Evolutionary conservation across 2,113 vertebrate genomes (phyloP).

Genomic region (Amazona guildingii): DNA sequence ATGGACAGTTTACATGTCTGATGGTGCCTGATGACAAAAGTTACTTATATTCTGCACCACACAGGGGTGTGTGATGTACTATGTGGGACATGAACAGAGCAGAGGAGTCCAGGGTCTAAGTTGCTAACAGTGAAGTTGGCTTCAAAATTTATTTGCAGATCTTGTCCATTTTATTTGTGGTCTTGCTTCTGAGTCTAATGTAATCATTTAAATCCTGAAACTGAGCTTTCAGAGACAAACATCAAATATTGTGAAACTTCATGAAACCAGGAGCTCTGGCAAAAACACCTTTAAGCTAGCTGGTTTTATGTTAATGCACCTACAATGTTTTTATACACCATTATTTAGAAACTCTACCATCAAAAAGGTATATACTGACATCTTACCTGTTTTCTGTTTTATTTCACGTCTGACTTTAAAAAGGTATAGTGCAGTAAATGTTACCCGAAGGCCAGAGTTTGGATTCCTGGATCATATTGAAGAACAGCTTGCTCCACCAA

Average conservation of each 20-base stretch:
- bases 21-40: not conserved
- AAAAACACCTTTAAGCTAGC: not conserved
- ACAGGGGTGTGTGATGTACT: not conserved
- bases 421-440: not conserved
- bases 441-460: not conserved
- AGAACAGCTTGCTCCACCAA: not conserved
- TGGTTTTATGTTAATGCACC: not conserved
- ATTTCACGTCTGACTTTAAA: not conserved
- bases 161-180: not conserved
- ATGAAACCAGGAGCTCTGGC: not conserved
- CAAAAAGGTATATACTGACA: not conserved
- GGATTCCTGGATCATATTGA: not conserved
- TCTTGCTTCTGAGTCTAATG: not conserved
- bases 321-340: not conserved
- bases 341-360: not conserved
- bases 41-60: not conserved
- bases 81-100: not conserved
- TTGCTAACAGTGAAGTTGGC: not conserved
- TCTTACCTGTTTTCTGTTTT: not conserved
- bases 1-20: not conserved
- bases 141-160: not conserved
- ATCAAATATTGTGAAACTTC: slow-evolving; percentile 15
- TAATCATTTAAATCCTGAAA: not conserved
- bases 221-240: not conserved
- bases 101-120: not conserved